These are phyloP conservation scores for Phyllostomus discolor DNA, from an alignment of 2,113 vertebrate genomes.

Conservation along the genomic window DNA sequence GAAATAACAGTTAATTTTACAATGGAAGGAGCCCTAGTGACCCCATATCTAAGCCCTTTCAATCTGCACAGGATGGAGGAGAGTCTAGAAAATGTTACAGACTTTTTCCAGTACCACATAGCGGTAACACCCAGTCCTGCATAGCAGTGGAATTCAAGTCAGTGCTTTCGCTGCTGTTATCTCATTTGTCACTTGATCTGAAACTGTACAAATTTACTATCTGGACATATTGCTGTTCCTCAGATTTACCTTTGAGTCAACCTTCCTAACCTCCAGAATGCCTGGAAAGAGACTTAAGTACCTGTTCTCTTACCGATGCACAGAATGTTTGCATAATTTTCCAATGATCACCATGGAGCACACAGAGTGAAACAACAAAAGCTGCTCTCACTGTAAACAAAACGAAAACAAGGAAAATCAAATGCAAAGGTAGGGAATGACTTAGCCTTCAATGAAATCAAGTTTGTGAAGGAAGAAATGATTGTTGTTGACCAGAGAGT, in stretches of 20 bases:
- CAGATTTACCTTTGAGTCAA: neutral
- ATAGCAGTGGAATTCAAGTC: neutral
- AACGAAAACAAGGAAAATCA: neutral
- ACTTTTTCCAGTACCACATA: neutral
- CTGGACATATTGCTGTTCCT: neutral
- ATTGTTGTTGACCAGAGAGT: neutral
- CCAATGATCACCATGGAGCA: neutral
- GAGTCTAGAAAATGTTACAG: neutral
- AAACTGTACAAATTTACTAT: neutral
- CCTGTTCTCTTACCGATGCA: neutral
- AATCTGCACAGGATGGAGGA: neutral
- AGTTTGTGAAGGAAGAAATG: neutral
- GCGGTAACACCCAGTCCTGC: neutral
- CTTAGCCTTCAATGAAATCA: neutral
- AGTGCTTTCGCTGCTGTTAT: neutral
- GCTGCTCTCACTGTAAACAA: neutral
- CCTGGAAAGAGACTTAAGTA: neutral
- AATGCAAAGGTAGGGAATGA: neutral
- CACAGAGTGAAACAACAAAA: neutral
- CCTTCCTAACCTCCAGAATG: neutral
- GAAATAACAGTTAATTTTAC: constrained; percentile 44
- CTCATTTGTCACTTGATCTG: neutral
- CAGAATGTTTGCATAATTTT: neutral
- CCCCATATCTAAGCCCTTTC: neutral
- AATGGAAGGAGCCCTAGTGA: neutral